A percentile compares a stretch with the other conserved stretches of the same genome.
Conservation (phyloP, 2,888 invertebrate species). For the Harpalus rufipes region DNA sequence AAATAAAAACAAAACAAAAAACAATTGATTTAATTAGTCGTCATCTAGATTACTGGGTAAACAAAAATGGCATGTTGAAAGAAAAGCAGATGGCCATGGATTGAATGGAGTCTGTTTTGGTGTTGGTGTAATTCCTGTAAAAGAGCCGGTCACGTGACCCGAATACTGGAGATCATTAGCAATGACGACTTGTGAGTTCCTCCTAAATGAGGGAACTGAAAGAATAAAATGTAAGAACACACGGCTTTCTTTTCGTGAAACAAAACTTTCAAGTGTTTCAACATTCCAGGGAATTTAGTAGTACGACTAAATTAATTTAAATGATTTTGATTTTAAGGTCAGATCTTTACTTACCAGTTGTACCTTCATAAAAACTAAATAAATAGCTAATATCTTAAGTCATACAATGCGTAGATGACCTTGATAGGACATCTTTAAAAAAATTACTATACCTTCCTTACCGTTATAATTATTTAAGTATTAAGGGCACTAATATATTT, state of each 20-base stretch:
- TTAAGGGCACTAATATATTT: too few relatives aligned
- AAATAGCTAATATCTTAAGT: too few relatives aligned
- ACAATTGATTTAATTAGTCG: constrained; percentile 26
- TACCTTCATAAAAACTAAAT: too few relatives aligned
- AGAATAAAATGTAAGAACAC: constrained; percentile 3
- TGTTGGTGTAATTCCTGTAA: constrained; percentile 2
- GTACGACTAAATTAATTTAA: too few relatives aligned
- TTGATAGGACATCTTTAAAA: too few relatives aligned
- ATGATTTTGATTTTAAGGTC: too few relatives aligned
- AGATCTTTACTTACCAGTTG: too few relatives aligned
- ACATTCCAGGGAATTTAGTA: too few relatives aligned
- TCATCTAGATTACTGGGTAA: constrained; percentile 7
- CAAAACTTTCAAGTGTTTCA: too few relatives aligned
- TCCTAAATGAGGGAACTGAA: constrained; percentile 22
- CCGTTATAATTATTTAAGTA: too few relatives aligned
- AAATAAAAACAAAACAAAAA: background rate
- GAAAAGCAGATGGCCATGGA: constrained; percentile 2
- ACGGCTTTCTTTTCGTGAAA: background rate
- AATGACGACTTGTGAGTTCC: constrained; percentile 8
- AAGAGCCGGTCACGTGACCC: constrained; percentile 21
- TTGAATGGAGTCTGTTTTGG: constrained; percentile 1
- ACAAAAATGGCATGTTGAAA: constrained; percentile 27
- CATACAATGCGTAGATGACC: too few relatives aligned
- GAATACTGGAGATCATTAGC: constrained; percentile 30
- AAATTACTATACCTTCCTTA: too few relatives aligned